A percentile compares a stretch with the other conserved stretches of the same genome.
Evolutionary conservation across 2,797 vertebrate species (phyloP).

Genomic region (Gambusia yucatana): DNA sequence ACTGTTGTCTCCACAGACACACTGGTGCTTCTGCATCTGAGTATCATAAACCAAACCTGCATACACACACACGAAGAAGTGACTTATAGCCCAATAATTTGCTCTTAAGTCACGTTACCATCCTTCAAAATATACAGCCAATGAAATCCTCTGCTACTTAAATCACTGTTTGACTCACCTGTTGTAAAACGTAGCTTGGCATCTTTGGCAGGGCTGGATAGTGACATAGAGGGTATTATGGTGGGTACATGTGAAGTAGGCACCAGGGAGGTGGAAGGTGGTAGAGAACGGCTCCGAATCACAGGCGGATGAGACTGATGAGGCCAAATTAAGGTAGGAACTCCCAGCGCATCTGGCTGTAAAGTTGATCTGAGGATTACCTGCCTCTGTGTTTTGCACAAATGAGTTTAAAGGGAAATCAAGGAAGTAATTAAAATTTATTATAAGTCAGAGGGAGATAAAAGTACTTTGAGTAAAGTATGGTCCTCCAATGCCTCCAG

Average conservation of each 20-base stretch:
- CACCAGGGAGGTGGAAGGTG: conserved; percentile 76
- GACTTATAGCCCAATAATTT: not conserved
- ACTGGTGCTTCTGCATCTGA: conserved; percentile 92
- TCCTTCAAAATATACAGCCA: not conserved
- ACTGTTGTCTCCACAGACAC: conserved; percentile 89
- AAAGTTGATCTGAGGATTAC: conserved; percentile 85
- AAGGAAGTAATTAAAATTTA: conserved; percentile 16
- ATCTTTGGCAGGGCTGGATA: conserved; percentile 73
- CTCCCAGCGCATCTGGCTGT: conserved; percentile 84
- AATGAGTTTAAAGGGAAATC: conserved; percentile 14
- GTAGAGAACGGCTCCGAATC: conserved; percentile 86
- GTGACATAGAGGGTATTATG: conserved; percentile 55
- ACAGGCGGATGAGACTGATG: conserved; percentile 88
- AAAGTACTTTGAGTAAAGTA: conserved; percentile 19
- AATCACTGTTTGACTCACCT: conserved; percentile 71
- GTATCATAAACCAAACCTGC: conserved; percentile 91
- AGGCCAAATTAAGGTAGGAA: conserved; percentile 82
- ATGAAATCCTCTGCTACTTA: not conserved
- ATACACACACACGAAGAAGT: conserved; percentile 31
- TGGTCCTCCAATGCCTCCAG: not conserved
- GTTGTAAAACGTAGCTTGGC: conserved; percentile 86
- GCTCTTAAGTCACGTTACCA: not conserved
- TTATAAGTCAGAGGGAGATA: conserved; percentile 7
- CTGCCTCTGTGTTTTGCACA: conserved; percentile 82
- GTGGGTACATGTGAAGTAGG: conserved; percentile 70